A percentile compares a stretch with the other conserved stretches of the same genome.
phyloP scores from a whole-genome alignment of 1,140 invertebrate genomes.

The Drosophila ohnishii region DNA sequence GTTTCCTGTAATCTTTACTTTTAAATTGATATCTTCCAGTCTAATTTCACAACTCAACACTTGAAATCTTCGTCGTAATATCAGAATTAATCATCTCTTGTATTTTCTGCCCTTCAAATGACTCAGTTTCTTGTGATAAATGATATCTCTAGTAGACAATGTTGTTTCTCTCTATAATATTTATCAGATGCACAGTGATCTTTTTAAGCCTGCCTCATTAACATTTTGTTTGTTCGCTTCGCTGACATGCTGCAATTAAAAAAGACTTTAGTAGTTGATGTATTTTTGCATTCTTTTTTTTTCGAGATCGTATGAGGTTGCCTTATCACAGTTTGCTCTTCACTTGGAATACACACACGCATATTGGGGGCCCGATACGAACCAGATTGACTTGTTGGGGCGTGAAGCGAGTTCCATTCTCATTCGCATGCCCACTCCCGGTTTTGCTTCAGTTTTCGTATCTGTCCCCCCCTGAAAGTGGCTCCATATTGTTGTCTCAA shows the following conservation, averaged over 20 bases:
- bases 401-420: slow-evolving; percentile 20
- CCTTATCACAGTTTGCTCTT: slow-evolving; percentile 56
- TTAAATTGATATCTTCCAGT: too few species aligned
- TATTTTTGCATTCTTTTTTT: slow-evolving; percentile 30
- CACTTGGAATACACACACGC: slow-evolving; percentile 12
- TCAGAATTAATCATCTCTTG: neutral
- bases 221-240: slow-evolving; percentile 21
- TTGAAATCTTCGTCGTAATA: neutral
- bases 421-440: slow-evolving; percentile 19
- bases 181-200: slow-evolving; percentile 30
- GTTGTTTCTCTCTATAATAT: neutral
- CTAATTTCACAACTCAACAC: neutral
- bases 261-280: slow-evolving; percentile 11
- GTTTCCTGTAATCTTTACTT: neutral
- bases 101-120: slow-evolving; percentile 3
- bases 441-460: slow-evolving; percentile 46
- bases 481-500: slow-evolving; percentile 52
- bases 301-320: slow-evolving; percentile 17
- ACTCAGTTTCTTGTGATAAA: slow-evolving; percentile 12
- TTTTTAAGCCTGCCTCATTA: slow-evolving; percentile 31
- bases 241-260: slow-evolving; percentile 60
- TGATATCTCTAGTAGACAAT: slow-evolving; percentile 15
- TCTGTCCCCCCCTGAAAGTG: slow-evolving; percentile 39
- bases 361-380: slow-evolving; percentile 23
- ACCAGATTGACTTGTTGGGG: slow-evolving; percentile 46